Evolutionary conservation across 2,888 invertebrate genomes (phyloP).

Genomic region (Lasius platythorax): DNA sequence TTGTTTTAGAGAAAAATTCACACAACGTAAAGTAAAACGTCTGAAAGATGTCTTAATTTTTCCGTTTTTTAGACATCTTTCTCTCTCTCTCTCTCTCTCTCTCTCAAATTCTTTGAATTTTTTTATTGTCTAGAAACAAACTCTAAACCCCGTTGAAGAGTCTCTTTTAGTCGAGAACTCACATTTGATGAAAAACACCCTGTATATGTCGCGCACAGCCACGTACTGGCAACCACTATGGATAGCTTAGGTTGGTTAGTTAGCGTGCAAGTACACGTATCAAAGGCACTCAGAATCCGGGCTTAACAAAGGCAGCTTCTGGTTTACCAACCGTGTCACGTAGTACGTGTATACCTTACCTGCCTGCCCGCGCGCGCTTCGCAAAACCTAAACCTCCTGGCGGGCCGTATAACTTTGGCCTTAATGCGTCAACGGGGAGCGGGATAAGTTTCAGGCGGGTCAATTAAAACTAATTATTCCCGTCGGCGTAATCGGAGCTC

Average conservation of each 20-base stretch:
- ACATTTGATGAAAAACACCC: slow-evolving; percentile 32
- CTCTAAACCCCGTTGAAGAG: background rate
- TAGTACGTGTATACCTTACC: slow-evolving; percentile 84
- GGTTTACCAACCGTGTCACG: slow-evolving; percentile 86
- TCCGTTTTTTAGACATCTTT: background rate
- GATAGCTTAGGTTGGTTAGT: slow-evolving; percentile 86
- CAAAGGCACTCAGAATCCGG: slow-evolving; percentile 86
- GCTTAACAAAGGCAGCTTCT: slow-evolving; percentile 85
- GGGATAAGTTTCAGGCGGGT: slow-evolving; percentile 78
- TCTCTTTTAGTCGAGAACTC: background rate
- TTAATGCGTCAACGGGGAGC: slow-evolving; percentile 81
- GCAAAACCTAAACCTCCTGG: slow-evolving; percentile 80
- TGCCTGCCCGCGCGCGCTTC: slow-evolving; percentile 82
- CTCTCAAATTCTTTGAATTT: background rate
- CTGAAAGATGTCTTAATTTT: background rate
- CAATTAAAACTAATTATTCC: slow-evolving; percentile 83
- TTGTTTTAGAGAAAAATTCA: background rate
- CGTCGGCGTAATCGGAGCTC: slow-evolving; percentile 71
- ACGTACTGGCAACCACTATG: slow-evolving; percentile 66
- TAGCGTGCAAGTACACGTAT: slow-evolving; percentile 86
- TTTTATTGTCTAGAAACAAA: background rate
- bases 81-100: background rate
- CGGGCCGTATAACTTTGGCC: slow-evolving; percentile 81
- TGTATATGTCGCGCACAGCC: slow-evolving; percentile 26
- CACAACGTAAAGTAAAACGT: background rate